These are phyloP conservation scores for Hyposoter dolosus DNA, from an alignment of 2,888 invertebrate species.

Conservation along the genomic window DNA sequence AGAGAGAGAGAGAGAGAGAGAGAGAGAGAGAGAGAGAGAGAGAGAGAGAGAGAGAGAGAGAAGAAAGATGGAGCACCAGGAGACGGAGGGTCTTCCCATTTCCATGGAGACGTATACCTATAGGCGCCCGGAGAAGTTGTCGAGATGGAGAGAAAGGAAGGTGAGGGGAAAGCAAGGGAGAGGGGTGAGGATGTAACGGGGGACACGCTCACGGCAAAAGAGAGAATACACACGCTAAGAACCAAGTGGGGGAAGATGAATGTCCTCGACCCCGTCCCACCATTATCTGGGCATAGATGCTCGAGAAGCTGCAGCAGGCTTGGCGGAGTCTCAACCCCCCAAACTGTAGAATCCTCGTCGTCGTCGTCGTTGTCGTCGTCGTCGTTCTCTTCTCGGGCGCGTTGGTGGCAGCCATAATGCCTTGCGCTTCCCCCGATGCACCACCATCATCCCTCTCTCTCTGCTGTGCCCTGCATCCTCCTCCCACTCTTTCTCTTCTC, in stretches of 20 bases:
- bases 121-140: constrained; percentile 59
- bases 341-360: constrained; percentile 78
- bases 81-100: constrained; percentile 80
- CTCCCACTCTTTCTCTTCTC: constrained; percentile 67
- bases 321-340: constrained; percentile 81
- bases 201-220: constrained; percentile 63
- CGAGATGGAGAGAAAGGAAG: constrained; percentile 52
- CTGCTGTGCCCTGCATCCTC: constrained; percentile 58
- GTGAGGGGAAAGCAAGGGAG: constrained; percentile 77
- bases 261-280: constrained; percentile 83
- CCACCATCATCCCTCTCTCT: constrained; percentile 73
- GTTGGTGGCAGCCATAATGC: constrained; percentile 83
- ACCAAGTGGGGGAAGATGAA: constrained; percentile 82
- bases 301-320: constrained; percentile 71
- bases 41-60: constrained; percentile 48
- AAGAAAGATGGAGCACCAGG: constrained; percentile 73
- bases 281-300: constrained; percentile 71
- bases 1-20: constrained; percentile 49
- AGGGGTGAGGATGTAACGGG: constrained; percentile 70
- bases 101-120: constrained; percentile 76
- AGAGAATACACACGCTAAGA: constrained; percentile 73
- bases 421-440: constrained; percentile 78
- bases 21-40: constrained; percentile 45
- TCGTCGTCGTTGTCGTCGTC: constrained; percentile 52
- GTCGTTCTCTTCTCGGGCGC: constrained; percentile 58